A percentile compares a stretch with the other conserved stretches of the same genome.
Conservation (phyloP, 2,113 vertebrate genomes). For the Halcyon malimbica region DNA sequence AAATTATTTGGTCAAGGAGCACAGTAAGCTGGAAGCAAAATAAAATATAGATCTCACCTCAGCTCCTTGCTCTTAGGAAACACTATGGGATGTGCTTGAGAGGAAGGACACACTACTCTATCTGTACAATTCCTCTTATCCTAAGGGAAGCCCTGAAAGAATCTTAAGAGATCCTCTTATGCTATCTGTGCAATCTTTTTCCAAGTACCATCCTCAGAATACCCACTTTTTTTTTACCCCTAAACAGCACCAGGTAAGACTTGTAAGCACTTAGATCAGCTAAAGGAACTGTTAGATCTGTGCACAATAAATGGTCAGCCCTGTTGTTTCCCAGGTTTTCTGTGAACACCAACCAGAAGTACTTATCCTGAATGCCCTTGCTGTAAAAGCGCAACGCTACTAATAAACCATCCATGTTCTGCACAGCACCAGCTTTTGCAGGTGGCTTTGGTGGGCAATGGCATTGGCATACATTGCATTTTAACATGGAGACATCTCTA, state of each 20-base stretch:
- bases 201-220: not conserved
- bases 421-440: not conserved
- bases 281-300: not conserved
- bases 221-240: not conserved
- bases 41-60: not conserved
- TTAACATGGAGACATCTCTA: not conserved
- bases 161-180: not conserved
- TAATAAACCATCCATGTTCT: not conserved
- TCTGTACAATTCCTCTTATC: not conserved
- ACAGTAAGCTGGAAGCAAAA: not conserved
- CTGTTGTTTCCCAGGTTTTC: not conserved
- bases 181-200: not conserved
- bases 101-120: not conserved
- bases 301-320: fast-evolving
- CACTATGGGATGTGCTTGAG: not conserved
- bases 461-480: fast-evolving
- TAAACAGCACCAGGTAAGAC: not conserved
- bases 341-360: not conserved
- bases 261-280: not conserved
- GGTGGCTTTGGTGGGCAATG: not conserved
- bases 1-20: not conserved
- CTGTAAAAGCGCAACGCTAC: not conserved
- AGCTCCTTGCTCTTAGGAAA: not conserved
- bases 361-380: not conserved
- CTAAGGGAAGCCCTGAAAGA: not conserved